Evolutionary conservation across 1,140 invertebrate genomes (phyloP).

Genomic region (Tetramorium simillimum): DNA sequence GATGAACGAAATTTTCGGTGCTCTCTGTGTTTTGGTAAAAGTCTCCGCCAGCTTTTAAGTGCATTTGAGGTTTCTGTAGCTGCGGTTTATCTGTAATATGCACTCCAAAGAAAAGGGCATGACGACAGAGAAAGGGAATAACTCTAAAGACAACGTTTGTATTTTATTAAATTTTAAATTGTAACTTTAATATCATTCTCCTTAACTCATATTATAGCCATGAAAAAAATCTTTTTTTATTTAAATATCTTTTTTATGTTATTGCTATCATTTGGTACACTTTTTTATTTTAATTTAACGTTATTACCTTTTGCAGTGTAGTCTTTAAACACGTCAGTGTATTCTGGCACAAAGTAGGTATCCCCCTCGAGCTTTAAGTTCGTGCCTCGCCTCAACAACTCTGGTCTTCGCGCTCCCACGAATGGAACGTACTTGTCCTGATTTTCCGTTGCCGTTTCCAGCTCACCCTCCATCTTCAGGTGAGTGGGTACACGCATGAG

Average conservation of each 20-base stretch:
- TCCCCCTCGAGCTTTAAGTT: conserved; percentile 84
- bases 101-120: conserved; percentile 22
- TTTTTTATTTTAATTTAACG: too few species aligned
- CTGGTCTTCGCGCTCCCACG: conserved; percentile 80
- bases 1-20: conserved; percentile 75
- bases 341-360: conserved; percentile 81
- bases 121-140: not conserved
- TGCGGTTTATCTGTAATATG: conserved; percentile 71
- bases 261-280: too few species aligned
- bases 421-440: conserved; percentile 85
- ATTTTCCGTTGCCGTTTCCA: conserved; percentile 85
- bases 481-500: conserved; percentile 82
- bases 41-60: conserved; percentile 76
- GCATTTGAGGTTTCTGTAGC: conserved; percentile 74
- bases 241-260: not conserved
- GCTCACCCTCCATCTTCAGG: conserved; percentile 85
- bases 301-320: conserved; percentile 76
- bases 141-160: not conserved
- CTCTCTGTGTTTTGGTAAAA: conserved; percentile 77
- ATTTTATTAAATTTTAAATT: not conserved
- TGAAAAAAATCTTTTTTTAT: not conserved
- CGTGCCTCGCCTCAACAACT: conserved; percentile 79
- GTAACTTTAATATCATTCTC: not conserved
- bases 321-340: conserved; percentile 81
- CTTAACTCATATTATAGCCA: not conserved